phyloP scores from a whole-genome alignment of 2,113 vertebrate genomes.

The Urocynchramus pylzowi region DNA sequence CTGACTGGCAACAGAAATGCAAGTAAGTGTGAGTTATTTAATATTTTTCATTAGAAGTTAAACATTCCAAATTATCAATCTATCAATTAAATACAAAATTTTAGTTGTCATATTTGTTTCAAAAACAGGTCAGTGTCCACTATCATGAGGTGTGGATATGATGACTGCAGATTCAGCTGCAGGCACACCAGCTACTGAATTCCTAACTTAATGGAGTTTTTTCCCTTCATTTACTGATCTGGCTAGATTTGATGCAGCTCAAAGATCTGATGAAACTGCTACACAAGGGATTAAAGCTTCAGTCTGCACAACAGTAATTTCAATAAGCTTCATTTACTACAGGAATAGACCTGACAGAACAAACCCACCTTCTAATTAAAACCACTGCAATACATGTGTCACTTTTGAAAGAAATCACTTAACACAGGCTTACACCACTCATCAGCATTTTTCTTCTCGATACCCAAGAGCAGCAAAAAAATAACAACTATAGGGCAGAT shows the following conservation, averaged over 20 bases:
- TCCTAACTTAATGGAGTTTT: background rate
- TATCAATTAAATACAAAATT: background rate
- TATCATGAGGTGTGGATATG: background rate
- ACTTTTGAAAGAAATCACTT: background rate
- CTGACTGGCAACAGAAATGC: background rate
- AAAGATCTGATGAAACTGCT: background rate
- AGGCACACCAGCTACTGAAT: background rate
- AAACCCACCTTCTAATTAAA: background rate
- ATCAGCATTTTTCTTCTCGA: background rate
- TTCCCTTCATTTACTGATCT: background rate
- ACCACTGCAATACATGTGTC: background rate
- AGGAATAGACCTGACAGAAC: background rate
- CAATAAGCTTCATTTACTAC: background rate
- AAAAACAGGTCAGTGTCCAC: background rate
- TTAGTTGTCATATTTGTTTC: background rate
- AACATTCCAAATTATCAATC: background rate
- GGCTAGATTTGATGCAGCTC: background rate
- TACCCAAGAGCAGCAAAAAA: background rate
- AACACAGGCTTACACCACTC: background rate
- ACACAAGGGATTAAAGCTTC: background rate
- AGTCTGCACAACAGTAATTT: background rate
- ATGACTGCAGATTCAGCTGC: background rate
- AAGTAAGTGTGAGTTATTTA: background rate
- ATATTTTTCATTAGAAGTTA: background rate
- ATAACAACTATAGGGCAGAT: background rate